Base-by-base conservation (phyloP, 1,140 invertebrate species). In the Trachymyrmex cornetzi region DNA sequence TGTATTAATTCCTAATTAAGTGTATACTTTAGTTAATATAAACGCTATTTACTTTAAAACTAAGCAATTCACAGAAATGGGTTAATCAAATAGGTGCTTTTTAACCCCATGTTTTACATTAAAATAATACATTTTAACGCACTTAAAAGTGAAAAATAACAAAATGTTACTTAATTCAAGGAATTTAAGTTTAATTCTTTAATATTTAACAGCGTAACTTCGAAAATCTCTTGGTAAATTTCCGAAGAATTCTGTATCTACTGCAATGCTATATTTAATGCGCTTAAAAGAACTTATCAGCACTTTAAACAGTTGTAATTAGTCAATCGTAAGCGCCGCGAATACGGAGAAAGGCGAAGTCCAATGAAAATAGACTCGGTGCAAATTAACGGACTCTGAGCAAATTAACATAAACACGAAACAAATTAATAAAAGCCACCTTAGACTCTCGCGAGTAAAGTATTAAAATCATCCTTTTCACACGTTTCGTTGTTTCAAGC, bases 341-440 rank as follows among this genome's bases (percentile, higher is more conserved):
- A 57, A 71, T 9, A 11, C 22, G 79, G 14, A 19, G 38, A 22
- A 34, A 72, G 2, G 24, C 34, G 2, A 74, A 34, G 22, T 22
- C 53, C 6, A 44, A 82, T 48, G 57, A 72, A 82, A 82, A 48
- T 53, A 19, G 38, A 55, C n/a, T 69, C 64, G 9, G 69, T 48
- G 34, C 79, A 72, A 82, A 82, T 82, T 72, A 72, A 66, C 53
- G 66, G 34, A 16, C 22, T 22, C 48, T 5, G 63, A 4, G 38
- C 61, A 24, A 82, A 59, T 82, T 82, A 82, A 82, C 79, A 53
- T 82, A 71, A 72, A 82, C 34, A 72, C 55, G 66, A 61, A 72
- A 82, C 34, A 19, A 72, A 82, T 82, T 82, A 82, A 72, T 82
- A 82, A 82, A 82, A 74, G 24, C 38, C 53, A 72, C 19, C 80